Evolutionary conservation across 2,797 vertebrate genomes (phyloP).

Genomic region (Danio aesculapii): DNA sequence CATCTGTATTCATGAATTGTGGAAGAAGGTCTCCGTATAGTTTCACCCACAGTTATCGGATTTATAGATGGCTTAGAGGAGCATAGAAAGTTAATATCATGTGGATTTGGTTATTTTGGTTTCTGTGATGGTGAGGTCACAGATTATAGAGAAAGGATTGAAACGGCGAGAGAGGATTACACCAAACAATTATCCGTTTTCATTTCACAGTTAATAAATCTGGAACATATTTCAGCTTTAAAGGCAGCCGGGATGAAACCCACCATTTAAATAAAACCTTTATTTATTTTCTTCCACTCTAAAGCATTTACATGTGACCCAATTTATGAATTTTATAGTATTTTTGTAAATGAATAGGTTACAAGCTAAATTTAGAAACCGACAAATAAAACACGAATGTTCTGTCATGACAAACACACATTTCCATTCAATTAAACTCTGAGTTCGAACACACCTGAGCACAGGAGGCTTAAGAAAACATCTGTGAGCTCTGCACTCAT

Average conservation of each 20-base stretch:
- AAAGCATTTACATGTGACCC: neutral
- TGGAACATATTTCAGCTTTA: constrained; percentile 22
- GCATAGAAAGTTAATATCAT: constrained; percentile 20
- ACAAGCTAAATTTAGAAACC: neutral
- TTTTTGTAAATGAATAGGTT: neutral
- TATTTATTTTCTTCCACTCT: neutral
- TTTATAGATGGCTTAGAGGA: constrained; percentile 27
- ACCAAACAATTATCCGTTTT: constrained; percentile 20
- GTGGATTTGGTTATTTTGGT: constrained; percentile 18
- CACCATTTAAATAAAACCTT: neutral
- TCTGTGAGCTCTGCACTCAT: neutral
- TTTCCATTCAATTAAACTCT: constrained; percentile 11
- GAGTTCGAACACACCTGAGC: constrained; percentile 28
- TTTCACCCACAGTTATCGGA: neutral
- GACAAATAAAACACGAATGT: neutral
- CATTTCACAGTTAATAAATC: constrained; percentile 27
- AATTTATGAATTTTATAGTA: neutral
- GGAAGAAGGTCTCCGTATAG: neutral
- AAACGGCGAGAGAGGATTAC: constrained; percentile 27
- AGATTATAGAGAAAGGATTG: constrained; percentile 27
- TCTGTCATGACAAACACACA: neutral
- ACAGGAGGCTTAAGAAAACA: constrained; percentile 17
- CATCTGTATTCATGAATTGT: neutral
- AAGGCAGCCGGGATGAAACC: neutral
- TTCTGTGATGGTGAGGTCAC: constrained; percentile 23